Evolutionary conservation across 2,797 vertebrate species (phyloP).

Genomic region (Mionectes olivaceus): DNA sequence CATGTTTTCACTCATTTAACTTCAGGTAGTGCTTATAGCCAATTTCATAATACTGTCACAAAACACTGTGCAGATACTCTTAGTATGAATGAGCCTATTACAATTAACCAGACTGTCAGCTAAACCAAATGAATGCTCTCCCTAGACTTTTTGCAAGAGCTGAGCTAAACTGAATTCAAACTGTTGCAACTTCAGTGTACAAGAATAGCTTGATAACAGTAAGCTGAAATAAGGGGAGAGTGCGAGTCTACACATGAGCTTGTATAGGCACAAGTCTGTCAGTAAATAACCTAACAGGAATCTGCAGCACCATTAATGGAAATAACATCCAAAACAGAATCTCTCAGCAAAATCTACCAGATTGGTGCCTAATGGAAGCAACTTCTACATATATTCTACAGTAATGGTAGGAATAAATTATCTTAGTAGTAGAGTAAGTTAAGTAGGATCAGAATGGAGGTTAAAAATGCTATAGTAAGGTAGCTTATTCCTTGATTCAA

Average conservation of each 20-base stretch:
- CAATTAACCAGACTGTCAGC: background rate
- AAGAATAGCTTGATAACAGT: background rate
- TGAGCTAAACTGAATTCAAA: background rate
- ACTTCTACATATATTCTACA: background rate
- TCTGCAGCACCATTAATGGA: background rate
- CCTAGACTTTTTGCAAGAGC: background rate
- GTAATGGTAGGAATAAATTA: background rate
- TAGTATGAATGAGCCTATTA: background rate
- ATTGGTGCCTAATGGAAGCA: background rate
- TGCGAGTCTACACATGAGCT: background rate
- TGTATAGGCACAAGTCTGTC: background rate
- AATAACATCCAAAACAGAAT: background rate
- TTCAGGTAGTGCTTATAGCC: background rate
- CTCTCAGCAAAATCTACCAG: background rate
- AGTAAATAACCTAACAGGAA: background rate
- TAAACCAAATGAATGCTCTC: background rate
- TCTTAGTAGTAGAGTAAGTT: background rate
- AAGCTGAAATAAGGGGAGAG: background rate
- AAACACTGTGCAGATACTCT: background rate
- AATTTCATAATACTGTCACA: background rate
- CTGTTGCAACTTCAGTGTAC: background rate
- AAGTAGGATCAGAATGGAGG: slow-evolving; percentile 23
- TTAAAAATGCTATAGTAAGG: slow-evolving; percentile 49
- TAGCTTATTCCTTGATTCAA: slow-evolving; percentile 45
- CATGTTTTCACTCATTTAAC: background rate